Evolutionary conservation across 2,888 invertebrate species (phyloP).

Genomic region (Marasmarcha lunaedactyla): DNA sequence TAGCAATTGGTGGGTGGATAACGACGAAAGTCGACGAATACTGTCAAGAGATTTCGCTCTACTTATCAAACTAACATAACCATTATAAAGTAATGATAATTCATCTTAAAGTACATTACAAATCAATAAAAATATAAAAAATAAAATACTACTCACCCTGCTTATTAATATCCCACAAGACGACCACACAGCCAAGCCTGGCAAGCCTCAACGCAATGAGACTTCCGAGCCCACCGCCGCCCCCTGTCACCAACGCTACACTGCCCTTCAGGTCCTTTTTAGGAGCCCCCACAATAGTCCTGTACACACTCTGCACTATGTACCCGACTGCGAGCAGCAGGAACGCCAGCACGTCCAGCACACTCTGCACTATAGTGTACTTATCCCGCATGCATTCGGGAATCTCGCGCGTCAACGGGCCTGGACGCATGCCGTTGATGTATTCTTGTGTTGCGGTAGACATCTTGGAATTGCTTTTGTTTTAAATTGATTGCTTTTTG

Average conservation of each 20-base stretch:
- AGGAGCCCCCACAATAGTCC: constrained; percentile 72
- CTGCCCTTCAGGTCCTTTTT: constrained; percentile 81
- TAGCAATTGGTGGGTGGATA: too few relatives aligned
- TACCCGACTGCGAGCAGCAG: constrained; percentile 55
- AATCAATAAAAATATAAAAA: too few relatives aligned
- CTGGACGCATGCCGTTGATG: constrained; percentile 48
- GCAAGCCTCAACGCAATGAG: constrained; percentile 81
- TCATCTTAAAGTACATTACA: too few relatives aligned
- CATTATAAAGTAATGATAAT: too few relatives aligned
- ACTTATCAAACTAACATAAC: too few relatives aligned
- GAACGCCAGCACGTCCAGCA: constrained; percentile 70
- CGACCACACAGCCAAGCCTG: constrained; percentile 80
- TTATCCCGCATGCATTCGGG: constrained; percentile 62
- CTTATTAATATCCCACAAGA: constrained; percentile 92
- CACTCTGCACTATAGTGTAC: constrained; percentile 61
- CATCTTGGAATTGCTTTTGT: constrained; percentile 31
- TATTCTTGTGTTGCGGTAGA: constrained; percentile 51
- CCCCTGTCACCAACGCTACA: constrained; percentile 89
- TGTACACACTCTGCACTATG: constrained; percentile 68
- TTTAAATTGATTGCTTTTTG: constrained; percentile 7
- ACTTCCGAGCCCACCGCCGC: constrained; percentile 88
- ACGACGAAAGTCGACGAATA: too few relatives aligned
- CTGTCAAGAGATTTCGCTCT: too few relatives aligned
- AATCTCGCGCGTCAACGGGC: constrained; percentile 55
- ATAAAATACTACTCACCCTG: constrained; percentile 80